A percentile compares a stretch with the other conserved stretches of the same genome.
phyloP scores from a whole-genome alignment of 2,797 vertebrate species.

The Sciurus vulgaris region DNA sequence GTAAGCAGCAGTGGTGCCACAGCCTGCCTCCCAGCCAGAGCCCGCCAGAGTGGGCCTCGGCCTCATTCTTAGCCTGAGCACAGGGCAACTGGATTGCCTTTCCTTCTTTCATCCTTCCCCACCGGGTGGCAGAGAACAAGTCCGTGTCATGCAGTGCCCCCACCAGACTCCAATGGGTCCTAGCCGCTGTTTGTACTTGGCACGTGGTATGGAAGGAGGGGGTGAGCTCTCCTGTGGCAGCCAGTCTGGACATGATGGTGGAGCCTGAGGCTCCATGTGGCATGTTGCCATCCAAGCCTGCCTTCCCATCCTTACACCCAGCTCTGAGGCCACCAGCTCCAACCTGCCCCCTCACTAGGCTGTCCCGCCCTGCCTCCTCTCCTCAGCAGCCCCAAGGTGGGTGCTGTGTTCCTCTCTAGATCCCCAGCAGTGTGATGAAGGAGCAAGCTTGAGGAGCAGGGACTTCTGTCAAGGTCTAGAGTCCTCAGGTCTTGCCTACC shows the following conservation, averaged over 20 bases:
- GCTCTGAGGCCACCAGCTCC: background rate
- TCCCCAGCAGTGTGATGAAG: accelerated
- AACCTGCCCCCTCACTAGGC: background rate
- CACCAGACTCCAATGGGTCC: accelerated
- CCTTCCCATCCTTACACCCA: background rate
- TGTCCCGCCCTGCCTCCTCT: background rate
- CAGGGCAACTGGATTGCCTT: background rate
- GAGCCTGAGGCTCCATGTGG: background rate
- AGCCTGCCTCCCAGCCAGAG: background rate
- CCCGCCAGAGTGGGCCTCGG: background rate
- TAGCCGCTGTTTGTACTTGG: background rate
- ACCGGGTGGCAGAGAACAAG: background rate
- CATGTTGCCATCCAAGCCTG: background rate
- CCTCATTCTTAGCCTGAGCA: background rate
- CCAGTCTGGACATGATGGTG: accelerated
- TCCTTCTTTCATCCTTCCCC: background rate
- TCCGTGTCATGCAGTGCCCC: background rate
- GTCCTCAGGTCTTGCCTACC: background rate
- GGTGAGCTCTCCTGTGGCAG: background rate
- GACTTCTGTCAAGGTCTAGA: background rate
- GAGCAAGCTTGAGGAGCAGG: background rate
- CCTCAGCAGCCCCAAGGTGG: accelerated
- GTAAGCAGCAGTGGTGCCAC: background rate
- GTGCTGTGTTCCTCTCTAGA: accelerated
- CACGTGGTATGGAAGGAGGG: background rate